Evolutionary conservation across 2,113 vertebrate genomes (phyloP).

Genomic region (Melanerpes aurifrons): DNA sequence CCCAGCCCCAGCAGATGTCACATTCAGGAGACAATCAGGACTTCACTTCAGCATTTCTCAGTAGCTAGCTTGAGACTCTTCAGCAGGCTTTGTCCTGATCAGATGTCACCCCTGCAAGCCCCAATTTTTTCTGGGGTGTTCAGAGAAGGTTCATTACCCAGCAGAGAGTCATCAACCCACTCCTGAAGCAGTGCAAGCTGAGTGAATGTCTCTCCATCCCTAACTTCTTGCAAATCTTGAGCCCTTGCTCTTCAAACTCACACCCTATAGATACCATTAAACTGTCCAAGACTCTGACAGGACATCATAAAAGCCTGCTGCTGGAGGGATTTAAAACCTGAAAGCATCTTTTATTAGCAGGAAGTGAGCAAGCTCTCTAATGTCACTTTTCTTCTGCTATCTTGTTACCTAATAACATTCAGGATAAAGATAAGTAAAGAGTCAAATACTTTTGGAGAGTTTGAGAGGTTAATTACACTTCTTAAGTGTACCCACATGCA

Average conservation of each 20-base stretch:
- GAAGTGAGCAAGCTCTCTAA: not conserved
- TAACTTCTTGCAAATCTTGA: not conserved
- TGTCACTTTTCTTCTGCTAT: not conserved
- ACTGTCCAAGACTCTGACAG: not conserved
- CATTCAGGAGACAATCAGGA: not conserved
- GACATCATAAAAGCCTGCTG: not conserved
- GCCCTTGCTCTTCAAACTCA: not conserved
- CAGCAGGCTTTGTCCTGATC: accelerated
- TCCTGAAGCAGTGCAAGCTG: not conserved
- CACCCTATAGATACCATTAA: not conserved
- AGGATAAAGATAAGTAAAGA: not conserved
- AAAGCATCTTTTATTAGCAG: slow-evolving; percentile 21
- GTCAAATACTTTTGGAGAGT: not conserved
- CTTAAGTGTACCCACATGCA: not conserved
- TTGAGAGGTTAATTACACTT: not conserved
- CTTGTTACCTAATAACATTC: not conserved
- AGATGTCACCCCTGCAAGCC: too few species aligned
- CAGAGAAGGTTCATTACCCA: not conserved
- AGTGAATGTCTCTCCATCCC: accelerated
- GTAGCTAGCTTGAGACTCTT: not conserved
- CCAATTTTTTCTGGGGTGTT: accelerated
- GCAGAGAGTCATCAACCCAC: not conserved
- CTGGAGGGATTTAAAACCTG: not conserved
- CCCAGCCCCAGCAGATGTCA: accelerated
- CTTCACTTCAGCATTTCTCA: not conserved